A percentile compares a stretch with the other conserved stretches of the same genome.
Conservation (phyloP, 2,797 vertebrate species). For the Anomalospiza imberbis region DNA sequence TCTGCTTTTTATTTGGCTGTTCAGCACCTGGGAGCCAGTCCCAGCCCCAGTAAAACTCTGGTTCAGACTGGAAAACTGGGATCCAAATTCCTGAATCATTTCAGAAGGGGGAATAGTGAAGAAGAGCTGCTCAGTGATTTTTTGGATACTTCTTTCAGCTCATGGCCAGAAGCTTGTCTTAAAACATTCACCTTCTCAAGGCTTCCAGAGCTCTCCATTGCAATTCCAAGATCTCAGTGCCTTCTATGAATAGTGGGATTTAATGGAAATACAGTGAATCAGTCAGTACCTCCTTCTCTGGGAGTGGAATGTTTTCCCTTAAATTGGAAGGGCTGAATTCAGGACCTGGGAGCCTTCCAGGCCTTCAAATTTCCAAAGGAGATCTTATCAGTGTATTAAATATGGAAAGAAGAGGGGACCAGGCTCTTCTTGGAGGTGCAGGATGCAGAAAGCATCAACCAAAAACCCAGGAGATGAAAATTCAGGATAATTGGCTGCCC, state of each 20-base stretch:
- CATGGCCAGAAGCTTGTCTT: slow-evolving; percentile 8
- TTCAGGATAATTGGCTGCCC: neutral
- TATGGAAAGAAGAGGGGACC: neutral
- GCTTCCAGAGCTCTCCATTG: neutral
- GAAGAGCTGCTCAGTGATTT: neutral
- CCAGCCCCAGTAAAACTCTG: neutral
- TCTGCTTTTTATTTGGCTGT: neutral
- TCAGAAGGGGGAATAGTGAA: neutral
- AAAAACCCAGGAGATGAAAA: neutral
- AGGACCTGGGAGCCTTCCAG: neutral
- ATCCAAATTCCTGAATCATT: neutral
- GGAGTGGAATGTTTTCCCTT: neutral
- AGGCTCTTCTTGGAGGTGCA: neutral
- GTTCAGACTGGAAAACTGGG: neutral
- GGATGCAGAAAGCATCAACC: neutral
- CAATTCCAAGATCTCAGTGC: neutral
- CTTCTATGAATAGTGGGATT: neutral
- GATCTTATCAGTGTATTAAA: neutral
- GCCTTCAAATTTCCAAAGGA: neutral
- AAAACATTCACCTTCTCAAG: neutral
- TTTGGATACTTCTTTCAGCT: slow-evolving; percentile 2
- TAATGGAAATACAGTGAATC: neutral
- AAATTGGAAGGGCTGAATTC: neutral
- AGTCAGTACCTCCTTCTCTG: neutral
- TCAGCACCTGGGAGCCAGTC: neutral